These are phyloP conservation scores for Heterochromis multidens DNA, from an alignment of 2,113 vertebrate genomes.

Conservation along the genomic window DNA sequence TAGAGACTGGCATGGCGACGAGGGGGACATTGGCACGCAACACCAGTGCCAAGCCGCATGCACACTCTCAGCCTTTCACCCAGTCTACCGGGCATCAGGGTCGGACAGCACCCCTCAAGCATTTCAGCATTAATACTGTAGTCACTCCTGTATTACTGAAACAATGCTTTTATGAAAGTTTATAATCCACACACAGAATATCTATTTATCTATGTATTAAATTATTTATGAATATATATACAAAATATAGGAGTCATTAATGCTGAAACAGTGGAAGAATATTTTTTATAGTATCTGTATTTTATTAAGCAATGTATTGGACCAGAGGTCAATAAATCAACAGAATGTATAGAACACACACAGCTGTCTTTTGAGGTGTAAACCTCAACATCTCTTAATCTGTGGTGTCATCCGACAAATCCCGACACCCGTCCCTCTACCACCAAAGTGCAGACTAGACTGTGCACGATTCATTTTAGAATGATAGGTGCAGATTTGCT, in stretches of 20 bases:
- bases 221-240: slow-evolving; percentile 67
- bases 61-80: slow-evolving; percentile 57
- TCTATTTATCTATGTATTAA: slow-evolving; percentile 80
- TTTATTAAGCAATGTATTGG: slow-evolving; percentile 73
- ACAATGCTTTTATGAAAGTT: slow-evolving; percentile 76
- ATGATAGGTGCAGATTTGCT: neutral
- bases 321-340: slow-evolving; percentile 59
- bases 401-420: slow-evolving; percentile 10
- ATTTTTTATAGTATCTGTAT: slow-evolving; percentile 81
- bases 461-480: neutral
- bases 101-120: slow-evolving; percentile 32
- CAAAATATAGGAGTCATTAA: slow-evolving; percentile 49
- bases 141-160: slow-evolving; percentile 53
- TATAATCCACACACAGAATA: slow-evolving; percentile 77
- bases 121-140: slow-evolving; percentile 52
- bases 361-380: slow-evolving; percentile 57
- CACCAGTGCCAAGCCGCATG: slow-evolving; percentile 27
- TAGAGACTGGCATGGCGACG: slow-evolving; percentile 64
- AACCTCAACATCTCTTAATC: slow-evolving; percentile 34
- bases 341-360: slow-evolving; percentile 73
- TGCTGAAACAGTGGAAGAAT: slow-evolving; percentile 66
- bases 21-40: slow-evolving; percentile 16
- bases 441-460: slow-evolving; percentile 56
- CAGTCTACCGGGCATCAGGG: slow-evolving; percentile 55
- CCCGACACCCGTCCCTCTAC: slow-evolving; percentile 32